Evolutionary conservation across 2,797 vertebrate genomes (phyloP).

Genomic region (Octomys mimax): DNA sequence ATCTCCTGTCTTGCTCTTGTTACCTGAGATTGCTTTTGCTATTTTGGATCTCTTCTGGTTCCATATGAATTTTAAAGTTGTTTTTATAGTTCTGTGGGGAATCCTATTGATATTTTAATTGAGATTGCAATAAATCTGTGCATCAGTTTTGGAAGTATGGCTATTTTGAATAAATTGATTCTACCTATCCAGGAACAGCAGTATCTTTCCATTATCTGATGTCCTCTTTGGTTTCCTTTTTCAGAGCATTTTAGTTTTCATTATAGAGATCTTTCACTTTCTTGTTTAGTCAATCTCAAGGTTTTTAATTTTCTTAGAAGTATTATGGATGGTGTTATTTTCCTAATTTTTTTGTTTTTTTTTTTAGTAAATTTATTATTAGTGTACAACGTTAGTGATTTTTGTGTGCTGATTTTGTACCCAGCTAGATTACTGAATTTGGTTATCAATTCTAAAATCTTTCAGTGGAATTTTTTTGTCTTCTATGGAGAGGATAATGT

Average conservation of each 20-base stretch:
- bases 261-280: not conserved
- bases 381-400: too few relatives aligned
- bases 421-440: not conserved
- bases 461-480: not conserved
- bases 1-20: not conserved
- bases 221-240: not conserved
- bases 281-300: not conserved
- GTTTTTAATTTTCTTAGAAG: not conserved
- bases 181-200: not conserved
- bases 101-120: not conserved
- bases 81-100: not conserved
- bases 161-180: not conserved
- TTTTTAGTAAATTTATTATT: not conserved
- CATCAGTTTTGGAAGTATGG: not conserved
- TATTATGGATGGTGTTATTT: not conserved
- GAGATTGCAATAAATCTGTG: not conserved
- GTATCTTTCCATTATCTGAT: not conserved
- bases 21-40: not conserved
- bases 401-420: not conserved
- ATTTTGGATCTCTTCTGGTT: not conserved
- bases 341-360: not conserved
- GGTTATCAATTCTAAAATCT: not conserved
- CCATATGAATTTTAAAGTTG: not conserved
- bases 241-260: not conserved
- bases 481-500: not conserved